Base-by-base conservation (phyloP, 2,797 vertebrate genomes). In the Discoglossus pictus region DNA sequence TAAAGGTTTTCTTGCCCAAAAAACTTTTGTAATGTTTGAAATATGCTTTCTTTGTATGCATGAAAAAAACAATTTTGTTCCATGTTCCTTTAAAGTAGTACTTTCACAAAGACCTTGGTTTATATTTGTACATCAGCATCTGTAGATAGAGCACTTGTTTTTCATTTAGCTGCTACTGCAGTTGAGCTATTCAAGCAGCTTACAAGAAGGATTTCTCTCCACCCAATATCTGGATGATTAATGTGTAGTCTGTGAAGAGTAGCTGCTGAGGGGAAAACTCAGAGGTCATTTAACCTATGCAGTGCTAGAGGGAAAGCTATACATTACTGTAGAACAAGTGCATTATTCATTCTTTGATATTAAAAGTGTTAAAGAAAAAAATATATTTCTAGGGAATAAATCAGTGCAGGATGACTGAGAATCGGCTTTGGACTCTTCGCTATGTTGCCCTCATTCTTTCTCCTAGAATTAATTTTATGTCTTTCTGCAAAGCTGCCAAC, bases 151-250 rank as follows among this genome's bases (percentile, higher is more conserved):
- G 27, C 27, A 38, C 15, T 47, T n/a, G 13, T 47, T 58, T 66
- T 11, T 20, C 42, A 47, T 18, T 66, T 58, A 66, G 23, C 24
- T 21, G 51, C 47, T 35, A 48, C 11, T 34, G 24, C 38, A 60
- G 55, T 9, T 61, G 25, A 53, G 54, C 36, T 31, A 35, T 51
- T 43, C 18, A 44, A 53, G 39, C 27, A 61, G 47, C 65, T 68
- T 61, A 68, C 25, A 34, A 15, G 21, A 20, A 50, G 24, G 24
- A 51, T 51, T n/a, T 16, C 16, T 25, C 35, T 68, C 27, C 34
- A 27, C 43, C 50, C 56, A 61, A 68, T 61, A 61, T 46, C 56
- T 54, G 48, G 39, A 68, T 68, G 48, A 61, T 61, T 61, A 61
- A 61, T 61, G 56, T 68, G 23, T 38, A 52, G 6, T 65, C 13